Evolutionary conservation across 2,797 vertebrate genomes (phyloP).

Genomic region (Halcyon smyrnensis): DNA sequence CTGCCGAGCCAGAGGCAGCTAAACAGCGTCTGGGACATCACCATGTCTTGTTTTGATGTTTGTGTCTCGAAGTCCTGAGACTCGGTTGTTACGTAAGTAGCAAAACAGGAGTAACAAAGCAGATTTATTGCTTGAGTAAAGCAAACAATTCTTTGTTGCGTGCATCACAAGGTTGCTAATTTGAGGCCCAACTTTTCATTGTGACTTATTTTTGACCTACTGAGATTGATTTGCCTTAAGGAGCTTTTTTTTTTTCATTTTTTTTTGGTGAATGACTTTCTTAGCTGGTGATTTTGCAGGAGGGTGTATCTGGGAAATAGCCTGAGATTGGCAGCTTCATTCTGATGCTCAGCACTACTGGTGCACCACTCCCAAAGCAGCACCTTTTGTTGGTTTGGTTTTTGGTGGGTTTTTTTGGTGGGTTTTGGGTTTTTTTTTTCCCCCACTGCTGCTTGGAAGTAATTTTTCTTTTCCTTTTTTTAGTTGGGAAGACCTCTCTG

Average conservation of each 20-base stretch:
- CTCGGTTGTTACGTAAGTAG: conserved; percentile 11
- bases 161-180: fast-evolving
- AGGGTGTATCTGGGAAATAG: neutral
- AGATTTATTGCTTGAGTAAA: neutral
- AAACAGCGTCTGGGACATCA: neutral
- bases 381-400: too few species aligned
- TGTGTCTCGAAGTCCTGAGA: neutral
- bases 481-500: conserved; percentile 73
- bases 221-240: neutral
- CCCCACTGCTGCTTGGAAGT: neutral
- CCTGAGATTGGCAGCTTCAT: neutral
- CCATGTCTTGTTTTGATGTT: neutral
- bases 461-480: conserved; percentile 32
- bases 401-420: too few species aligned
- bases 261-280: neutral
- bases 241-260: neutral
- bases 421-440: too few species aligned
- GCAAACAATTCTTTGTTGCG: neutral
- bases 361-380: neutral
- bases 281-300: neutral
- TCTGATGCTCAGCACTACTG: neutral
- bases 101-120: neutral
- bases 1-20: neutral
- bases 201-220: neutral
- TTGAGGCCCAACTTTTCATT: neutral